These are phyloP conservation scores for Syngnathus acus DNA, from an alignment of 2,797 vertebrate species.

Conservation along the genomic window DNA sequence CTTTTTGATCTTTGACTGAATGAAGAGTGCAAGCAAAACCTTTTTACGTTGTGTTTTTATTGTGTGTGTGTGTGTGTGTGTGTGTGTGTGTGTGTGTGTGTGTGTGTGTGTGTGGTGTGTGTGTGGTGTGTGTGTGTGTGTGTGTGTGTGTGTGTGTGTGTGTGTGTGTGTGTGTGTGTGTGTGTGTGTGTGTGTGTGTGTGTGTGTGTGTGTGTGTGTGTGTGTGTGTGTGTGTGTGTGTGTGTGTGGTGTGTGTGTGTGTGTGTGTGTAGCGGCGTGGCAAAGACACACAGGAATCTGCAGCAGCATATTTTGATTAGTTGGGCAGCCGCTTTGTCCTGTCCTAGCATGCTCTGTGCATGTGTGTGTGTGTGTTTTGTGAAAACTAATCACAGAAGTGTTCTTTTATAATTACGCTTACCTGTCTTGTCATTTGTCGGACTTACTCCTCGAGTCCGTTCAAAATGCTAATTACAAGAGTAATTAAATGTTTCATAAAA, in stretches of 20 bases:
- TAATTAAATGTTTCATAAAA: constrained; percentile 19
- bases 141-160: constrained; percentile 4
- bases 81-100: constrained; percentile 5
- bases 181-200: constrained; percentile 5
- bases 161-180: constrained; percentile 3
- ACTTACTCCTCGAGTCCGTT: constrained; percentile 1
- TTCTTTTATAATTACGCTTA: constrained; percentile 9
- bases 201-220: constrained; percentile 6
- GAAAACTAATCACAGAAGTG: constrained; percentile 6
- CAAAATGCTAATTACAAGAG: constrained; percentile 17
- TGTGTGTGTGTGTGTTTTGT: constrained; percentile 13
- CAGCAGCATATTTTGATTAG: constrained; percentile 9
- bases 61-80: constrained; percentile 5
- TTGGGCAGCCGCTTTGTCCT: constrained; percentile 54
- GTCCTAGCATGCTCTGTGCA: constrained; percentile 60
- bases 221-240: constrained; percentile 4
- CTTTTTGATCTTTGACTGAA: neutral
- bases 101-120: constrained; percentile 5
- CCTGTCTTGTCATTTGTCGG: neutral
- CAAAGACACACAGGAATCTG: constrained; percentile 47
- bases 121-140: constrained; percentile 7
- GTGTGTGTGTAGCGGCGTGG: constrained; percentile 17
- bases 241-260: constrained; percentile 6
- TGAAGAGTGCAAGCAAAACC: neutral
- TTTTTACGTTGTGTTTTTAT: neutral